phyloP scores from a whole-genome alignment of 2,113 vertebrate species.

The Charadrius vociferus region DNA sequence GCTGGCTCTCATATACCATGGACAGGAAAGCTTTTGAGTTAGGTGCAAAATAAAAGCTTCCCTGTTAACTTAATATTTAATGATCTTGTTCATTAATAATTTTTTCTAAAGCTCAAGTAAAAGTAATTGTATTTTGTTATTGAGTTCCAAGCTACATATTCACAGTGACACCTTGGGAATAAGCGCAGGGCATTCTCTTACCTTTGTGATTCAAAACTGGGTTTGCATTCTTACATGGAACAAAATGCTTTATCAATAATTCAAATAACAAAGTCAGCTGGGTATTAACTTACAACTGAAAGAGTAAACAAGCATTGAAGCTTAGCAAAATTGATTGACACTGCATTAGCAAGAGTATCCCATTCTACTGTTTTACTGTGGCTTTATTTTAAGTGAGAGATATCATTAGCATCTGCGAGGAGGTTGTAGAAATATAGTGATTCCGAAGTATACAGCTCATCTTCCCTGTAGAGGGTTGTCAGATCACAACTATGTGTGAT shows the following conservation, averaged over 20 bases:
- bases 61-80: not conserved
- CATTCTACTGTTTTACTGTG: not conserved
- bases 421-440: not conserved
- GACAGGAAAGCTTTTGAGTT: not conserved
- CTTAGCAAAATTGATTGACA: slow-evolving; percentile 41
- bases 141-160: not conserved
- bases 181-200: not conserved
- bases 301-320: slow-evolving; percentile 55
- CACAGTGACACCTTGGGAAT: not conserved
- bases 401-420: not conserved
- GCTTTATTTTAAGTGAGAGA: not conserved
- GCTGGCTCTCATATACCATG: not conserved
- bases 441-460: not conserved
- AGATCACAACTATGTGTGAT: not conserved
- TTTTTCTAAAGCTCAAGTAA: not conserved
- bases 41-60: not conserved
- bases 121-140: slow-evolving; percentile 5
- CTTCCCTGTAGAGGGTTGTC: not conserved
- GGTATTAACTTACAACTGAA: slow-evolving; percentile 56
- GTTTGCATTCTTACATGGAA: slow-evolving; percentile 50
- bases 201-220: not conserved
- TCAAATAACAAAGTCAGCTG: slow-evolving; percentile 49
- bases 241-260: slow-evolving; percentile 76
- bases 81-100: not conserved
- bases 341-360: not conserved